Evolutionary conservation across 2,113 vertebrate genomes (phyloP).

Genomic region (Pelusios castaneus): DNA sequence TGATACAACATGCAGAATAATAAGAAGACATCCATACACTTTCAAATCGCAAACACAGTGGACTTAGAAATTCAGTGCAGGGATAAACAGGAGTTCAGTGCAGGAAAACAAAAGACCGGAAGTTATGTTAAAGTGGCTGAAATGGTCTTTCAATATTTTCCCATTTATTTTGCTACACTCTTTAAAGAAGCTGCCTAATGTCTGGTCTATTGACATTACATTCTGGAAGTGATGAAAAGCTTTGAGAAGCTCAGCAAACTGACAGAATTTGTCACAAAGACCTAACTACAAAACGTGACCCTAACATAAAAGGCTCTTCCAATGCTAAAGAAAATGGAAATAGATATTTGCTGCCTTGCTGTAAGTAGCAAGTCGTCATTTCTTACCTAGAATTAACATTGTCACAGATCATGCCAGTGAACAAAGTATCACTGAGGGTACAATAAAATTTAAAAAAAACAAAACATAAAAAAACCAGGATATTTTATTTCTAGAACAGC

Average conservation of each 20-base stretch:
- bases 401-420: not conserved
- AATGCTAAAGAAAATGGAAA: not conserved
- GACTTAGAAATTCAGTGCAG: not conserved
- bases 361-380: not conserved
- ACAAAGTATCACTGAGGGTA: not conserved
- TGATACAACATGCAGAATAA: not conserved
- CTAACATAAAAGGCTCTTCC: not conserved
- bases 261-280: not conserved
- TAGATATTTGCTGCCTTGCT: not conserved
- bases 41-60: not conserved
- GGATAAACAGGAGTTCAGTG: not conserved
- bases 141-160: not conserved
- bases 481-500: not conserved
- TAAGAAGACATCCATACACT: not conserved
- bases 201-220: not conserved
- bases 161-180: not conserved
- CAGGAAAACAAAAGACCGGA: not conserved
- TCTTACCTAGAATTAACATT: not conserved
- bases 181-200: conserved; percentile 11
- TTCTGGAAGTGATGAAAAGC: not conserved
- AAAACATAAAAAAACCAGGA: fast-evolving
- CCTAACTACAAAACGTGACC: not conserved
- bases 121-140: not conserved
- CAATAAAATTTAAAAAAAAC: not conserved
- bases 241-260: not conserved